Evolutionary conservation across 2,113 vertebrate species (phyloP), one percentile per base, ranked within the genome.

Genomic region (Galbula dea): DNA sequence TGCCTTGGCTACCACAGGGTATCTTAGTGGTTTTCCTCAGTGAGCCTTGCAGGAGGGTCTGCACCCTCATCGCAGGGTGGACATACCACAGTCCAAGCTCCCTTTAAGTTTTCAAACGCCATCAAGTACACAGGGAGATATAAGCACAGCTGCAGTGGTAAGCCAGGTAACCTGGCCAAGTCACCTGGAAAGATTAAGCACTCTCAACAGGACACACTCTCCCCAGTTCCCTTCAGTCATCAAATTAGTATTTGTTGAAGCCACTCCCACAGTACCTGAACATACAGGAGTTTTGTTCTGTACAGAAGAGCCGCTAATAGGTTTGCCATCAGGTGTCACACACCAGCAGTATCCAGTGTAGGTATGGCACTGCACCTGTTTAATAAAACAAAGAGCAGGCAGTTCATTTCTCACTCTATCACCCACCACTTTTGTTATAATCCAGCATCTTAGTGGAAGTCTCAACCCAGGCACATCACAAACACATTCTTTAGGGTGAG

Each of bases 301-400:
- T 90, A 99, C 99, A 34, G 99, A 99, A 90, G 99, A 99, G 89
- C 99, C 99, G 39, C 99, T 99, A 96, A 99, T 98, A 73, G 99
- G 99, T 86, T 99, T 99, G 37, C 99, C 99, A 61, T 99, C 99
- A 17, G 97, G 97, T 46, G 99, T 99, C 88, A 99, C 99, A 87
- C 99, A 99, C 99, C 99, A 99, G 97, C 99, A 99, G 98, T 99
- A 99, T 82, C 99, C 99, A 4, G 99, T 99, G 97, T 98, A 98
- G 49, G 99, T 99, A 83, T 99, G 99, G 94, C 99, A 99, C 97
- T 99, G 99, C 94, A 99, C 99, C 99, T 99, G 98, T 83, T 95
- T 19, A 54, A 86, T 79, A 93, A 91, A 96, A 87, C 66, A 89
- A 90, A 92, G 48, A 77, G 65, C 86, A 86, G 84, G 91, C 76